Conservation (phyloP, 2,113 vertebrate species). For the Pantherophis guttatus region DNA sequence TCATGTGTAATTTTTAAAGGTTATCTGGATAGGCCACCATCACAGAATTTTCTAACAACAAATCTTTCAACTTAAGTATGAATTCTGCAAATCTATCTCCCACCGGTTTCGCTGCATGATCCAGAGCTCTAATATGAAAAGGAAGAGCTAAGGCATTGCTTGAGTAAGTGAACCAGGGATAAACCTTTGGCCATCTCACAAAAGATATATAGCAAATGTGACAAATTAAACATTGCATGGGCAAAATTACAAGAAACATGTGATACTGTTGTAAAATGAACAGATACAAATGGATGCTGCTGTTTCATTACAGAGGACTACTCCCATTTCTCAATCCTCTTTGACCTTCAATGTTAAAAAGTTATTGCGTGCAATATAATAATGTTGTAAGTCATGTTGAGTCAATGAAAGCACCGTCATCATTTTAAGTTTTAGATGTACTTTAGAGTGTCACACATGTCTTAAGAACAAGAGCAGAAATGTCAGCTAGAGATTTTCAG, state of each 20-base stretch:
- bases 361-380: neutral
- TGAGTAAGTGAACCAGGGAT: neutral
- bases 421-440: neutral
- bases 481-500: neutral
- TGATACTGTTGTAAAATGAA: neutral
- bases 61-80: neutral
- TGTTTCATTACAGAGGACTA: neutral
- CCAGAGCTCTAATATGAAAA: neutral
- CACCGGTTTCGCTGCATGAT: neutral
- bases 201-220: neutral
- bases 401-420: neutral
- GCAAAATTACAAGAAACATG: neutral
- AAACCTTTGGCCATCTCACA: neutral
- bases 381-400: neutral
- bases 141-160: neutral
- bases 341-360: neutral
- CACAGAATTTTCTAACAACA: neutral
- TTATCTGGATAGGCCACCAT: neutral
- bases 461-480: neutral
- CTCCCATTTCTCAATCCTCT: neutral
- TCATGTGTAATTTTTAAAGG: neutral
- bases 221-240: neutral
- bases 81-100: neutral
- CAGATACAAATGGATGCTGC: neutral
- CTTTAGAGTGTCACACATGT: neutral